Evolutionary conservation across 1,140 invertebrate species (phyloP).

Genomic region (Drosophila kohkoa): DNA sequence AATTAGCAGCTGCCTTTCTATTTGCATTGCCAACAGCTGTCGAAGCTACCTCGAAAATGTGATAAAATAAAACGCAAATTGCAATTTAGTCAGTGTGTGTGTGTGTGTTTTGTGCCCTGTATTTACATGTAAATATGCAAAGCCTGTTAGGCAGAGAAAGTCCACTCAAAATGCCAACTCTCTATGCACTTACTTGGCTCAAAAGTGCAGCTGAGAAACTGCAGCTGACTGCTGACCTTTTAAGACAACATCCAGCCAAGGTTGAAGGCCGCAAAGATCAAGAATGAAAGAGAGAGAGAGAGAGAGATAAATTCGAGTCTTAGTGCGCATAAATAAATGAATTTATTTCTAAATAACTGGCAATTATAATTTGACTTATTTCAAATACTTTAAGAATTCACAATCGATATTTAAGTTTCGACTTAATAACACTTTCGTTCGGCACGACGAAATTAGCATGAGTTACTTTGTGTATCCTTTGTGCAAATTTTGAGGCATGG

Average conservation of each 20-base stretch:
- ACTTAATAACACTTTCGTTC: neutral
- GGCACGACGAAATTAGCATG: slow-evolving; percentile 64
- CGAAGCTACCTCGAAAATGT: slow-evolving; percentile 53
- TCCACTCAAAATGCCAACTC: slow-evolving; percentile 43
- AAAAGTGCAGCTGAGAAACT: slow-evolving; percentile 37
- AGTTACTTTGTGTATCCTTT: slow-evolving; percentile 77
- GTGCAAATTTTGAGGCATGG: slow-evolving; percentile 77
- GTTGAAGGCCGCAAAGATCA: neutral
- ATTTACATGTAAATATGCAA: slow-evolving; percentile 75
- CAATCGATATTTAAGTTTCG: neutral
- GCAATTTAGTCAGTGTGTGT: slow-evolving; percentile 53
- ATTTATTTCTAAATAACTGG: neutral
- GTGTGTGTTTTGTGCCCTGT: slow-evolving; percentile 43
- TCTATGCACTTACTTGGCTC: slow-evolving; percentile 38
- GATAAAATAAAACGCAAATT: slow-evolving; percentile 80
- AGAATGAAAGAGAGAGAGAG: neutral
- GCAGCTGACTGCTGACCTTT: slow-evolving; percentile 25
- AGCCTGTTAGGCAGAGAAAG: slow-evolving; percentile 36
- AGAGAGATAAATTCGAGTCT: neutral
- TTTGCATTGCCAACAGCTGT: slow-evolving; percentile 51
- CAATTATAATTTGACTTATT: slow-evolving; percentile 4
- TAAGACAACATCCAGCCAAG: slow-evolving; percentile 1
- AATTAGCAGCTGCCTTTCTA: slow-evolving; percentile 73
- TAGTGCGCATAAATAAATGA: neutral
- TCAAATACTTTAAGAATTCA: neutral